Evolutionary conservation across 2,888 invertebrate species (phyloP), one percentile per base, ranked within the genome.

Genomic region (Pterobdella sp.): DNA sequence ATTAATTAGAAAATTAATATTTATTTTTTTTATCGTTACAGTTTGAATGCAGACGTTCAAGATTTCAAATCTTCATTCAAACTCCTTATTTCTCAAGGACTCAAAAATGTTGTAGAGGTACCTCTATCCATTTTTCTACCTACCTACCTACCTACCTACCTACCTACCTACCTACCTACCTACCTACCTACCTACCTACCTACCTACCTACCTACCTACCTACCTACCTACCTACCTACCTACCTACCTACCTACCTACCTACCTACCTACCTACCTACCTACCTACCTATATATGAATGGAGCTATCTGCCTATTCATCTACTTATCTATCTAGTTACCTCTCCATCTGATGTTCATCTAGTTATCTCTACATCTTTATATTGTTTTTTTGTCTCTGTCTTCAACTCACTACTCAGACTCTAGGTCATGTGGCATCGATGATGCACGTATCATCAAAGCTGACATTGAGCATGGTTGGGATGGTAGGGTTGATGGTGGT

Each of bases 11-110:
- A n/a, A n/a, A n/a, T n/a, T n/a, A n/a, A n/a, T n/a, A n/a, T n/a
- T n/a, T n/a, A n/a, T n/a, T n/a, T n/a, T n/a, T n/a, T n/a, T n/a
- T n/a, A n/a, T n/a, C n/a, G n/a, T n/a, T n/a, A n/a, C 83, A 90
- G 92, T 79, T 85, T 96, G 76, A 94, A 94, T 35, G 88, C 90
- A 66, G 96, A 97, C 85, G 90, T 96, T 10, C 95, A 97, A 83
- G 95, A 96, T 81, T 96, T 97, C 82, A 97, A 97, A 85, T 93
- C 94, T 79, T 91, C 92, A 0, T 96, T 97, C 82, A 97, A 97
- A 82, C 89, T 91, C 80, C 91, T 91, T 34, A 89, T 97, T 66
- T 92, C 95, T 0, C 94, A 94, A 80, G 96, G 96, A 0, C 84
- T 97, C 37, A 86, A 93, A 74, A 92, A 93, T 67, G 84, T 87